These are phyloP conservation scores for Myathropa florea DNA, from an alignment of 2,888 invertebrate genomes.

Conservation along the genomic window DNA sequence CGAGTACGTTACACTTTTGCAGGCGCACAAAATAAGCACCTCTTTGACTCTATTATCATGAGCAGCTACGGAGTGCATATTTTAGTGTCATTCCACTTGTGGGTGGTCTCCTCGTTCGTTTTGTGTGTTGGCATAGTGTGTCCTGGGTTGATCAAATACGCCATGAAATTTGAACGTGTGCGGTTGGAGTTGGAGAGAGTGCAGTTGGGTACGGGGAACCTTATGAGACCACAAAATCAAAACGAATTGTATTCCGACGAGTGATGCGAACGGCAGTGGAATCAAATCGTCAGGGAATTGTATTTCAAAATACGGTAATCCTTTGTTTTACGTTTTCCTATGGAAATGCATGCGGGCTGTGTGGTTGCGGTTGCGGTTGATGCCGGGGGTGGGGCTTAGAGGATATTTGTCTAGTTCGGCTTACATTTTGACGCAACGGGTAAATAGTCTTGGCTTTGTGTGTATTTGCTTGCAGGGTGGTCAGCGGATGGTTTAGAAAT, in stretches of 20 bases:
- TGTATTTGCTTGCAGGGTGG: background rate
- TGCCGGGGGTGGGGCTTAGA: background rate
- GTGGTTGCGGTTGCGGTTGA: background rate
- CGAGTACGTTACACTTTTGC: conserved; percentile 23
- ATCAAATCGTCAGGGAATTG: conserved; percentile 17
- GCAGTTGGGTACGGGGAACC: background rate
- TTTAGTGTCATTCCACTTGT: conserved; percentile 24
- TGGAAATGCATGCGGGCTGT: background rate
- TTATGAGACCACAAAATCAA: conserved; percentile 46
- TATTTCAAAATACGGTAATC: conserved; percentile 6
- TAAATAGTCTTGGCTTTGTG: background rate
- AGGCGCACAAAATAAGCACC: conserved; percentile 23
- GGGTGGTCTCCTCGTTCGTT: background rate
- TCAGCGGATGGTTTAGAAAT: background rate
- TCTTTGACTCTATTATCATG: conserved; percentile 42
- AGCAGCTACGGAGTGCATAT: conserved; percentile 57
- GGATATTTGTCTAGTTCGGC: background rate
- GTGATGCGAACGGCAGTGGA: conserved; percentile 24
- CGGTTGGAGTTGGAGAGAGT: conserved; percentile 18
- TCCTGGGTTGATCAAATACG: background rate
- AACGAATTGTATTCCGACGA: conserved; percentile 24
- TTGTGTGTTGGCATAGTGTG: background rate
- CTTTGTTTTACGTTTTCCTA: background rate
- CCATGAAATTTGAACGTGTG: conserved; percentile 31
- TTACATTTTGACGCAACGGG: background rate